These are phyloP conservation scores for Seriola aureovittata DNA, from an alignment of 2,113 vertebrate species.

Conservation along the genomic window DNA sequence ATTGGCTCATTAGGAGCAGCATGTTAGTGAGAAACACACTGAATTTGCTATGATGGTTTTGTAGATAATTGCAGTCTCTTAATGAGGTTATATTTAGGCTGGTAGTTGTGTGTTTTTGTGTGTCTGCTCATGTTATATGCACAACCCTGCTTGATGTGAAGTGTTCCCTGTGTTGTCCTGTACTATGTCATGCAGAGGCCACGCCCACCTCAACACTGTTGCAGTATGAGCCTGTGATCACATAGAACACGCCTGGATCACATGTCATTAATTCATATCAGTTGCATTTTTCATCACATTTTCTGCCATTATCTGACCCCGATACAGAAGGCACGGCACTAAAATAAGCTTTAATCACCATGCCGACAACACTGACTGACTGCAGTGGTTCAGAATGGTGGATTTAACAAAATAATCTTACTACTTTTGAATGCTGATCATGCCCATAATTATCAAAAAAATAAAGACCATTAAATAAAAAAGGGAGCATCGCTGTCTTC, in stretches of 20 bases:
- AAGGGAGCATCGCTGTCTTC: no score
- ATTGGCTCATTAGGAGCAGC: background rate
- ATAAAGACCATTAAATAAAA: background rate
- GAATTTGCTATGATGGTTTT: background rate
- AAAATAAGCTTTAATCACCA: background rate
- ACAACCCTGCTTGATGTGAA: background rate
- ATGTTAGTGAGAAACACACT: background rate
- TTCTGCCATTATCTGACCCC: background rate
- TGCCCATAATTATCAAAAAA: background rate
- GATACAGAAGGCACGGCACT: background rate
- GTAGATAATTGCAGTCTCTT: background rate
- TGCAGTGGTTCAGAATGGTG: background rate
- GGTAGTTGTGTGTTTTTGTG: background rate
- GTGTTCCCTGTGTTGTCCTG: background rate
- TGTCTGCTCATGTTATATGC: background rate
- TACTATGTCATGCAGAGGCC: background rate
- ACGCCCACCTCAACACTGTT: constrained; percentile 14
- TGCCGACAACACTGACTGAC: background rate
- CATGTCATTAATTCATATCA: background rate
- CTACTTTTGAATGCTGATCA: background rate
- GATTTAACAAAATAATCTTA: background rate
- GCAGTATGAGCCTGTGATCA: background rate
- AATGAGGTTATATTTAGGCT: background rate
- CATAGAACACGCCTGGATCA: background rate
- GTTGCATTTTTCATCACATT: background rate